Base-by-base conservation (phyloP, 2,797 vertebrate genomes). In the Nyctalus aviator region DNA sequence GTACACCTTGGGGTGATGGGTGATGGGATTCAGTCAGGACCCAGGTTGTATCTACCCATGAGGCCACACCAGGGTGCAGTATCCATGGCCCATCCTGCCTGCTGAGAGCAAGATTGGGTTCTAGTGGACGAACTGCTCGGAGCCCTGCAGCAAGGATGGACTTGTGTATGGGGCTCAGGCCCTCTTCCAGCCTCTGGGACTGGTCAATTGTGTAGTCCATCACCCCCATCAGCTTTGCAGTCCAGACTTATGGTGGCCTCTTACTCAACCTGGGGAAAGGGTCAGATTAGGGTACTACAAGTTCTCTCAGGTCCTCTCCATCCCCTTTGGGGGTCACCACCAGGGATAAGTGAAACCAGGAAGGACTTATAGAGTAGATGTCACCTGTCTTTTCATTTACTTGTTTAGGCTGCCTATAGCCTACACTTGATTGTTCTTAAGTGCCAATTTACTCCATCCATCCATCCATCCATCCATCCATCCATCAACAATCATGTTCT, bases 1-100 rank as follows among this genome's bases (percentile, higher is more conserved):
- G 3, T 20, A 25, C 57, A 57, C 25, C 1, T 0, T 8, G n/a
- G 81, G 23, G 48, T 18, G 44, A 23, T 41, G 11, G 64, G 30
- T 23, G 44, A 23, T 41, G 11, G 64, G 30, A 57, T 48, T 95
- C 55, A 3, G 6, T 37, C 15, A 12, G 72, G 11, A 21, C 15
- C 14, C 30, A 2, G 13, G n/a, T 37, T 44, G 46, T 37, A 55
- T 46, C 25, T 0, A 0, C n/a, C 81, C 13, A 2, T 2, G 3
- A 78, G 53, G 53, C 53, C 86, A 35, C 44, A 9, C 17, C 9
- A 35, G 30, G 15, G 41, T 30, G 6, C 30, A 27, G 30, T 46
- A 50, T 66, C 64, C 30, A 23, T 37, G 64, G 78, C 64, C 32
- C 71, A 10, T 32, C 44, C 18, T 4, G 27, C 23, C 32, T 30